Evolutionary conservation across 2,888 invertebrate species (phyloP), one percentile per base, ranked within the genome.

Genomic region (Phymatocera aterrima): DNA sequence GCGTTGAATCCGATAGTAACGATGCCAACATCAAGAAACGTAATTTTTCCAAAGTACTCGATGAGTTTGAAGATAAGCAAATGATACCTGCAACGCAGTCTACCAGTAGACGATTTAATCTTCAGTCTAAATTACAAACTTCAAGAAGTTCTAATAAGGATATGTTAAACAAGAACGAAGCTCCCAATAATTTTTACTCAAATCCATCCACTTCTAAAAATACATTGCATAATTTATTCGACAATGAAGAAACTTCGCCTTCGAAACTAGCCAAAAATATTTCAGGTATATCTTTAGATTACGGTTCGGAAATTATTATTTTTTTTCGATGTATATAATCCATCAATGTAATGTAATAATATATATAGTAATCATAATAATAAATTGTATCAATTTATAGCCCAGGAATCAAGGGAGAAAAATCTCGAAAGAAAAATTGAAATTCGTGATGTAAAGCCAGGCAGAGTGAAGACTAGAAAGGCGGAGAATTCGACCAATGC

Each of bases 1-100:
- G 51, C 3, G n/a, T 34, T 4, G 48, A 72, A 28, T 72, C 72
- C 3, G 48, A 72, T 34, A 72, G 72, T 34, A 72, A 31, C 10
- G 51, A 72, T n/a, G 8, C 6, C 21, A 43, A 12, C n/a, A 28
- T 21, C 6, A 43, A 28, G 18, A 46, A 12, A 68, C 40, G n/a
- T 28, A 6, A 68, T n/a, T 37, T 21, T 43, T 15, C 2, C 28
- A 68, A 43, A 5, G 46, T 46, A 48, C 51, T 72, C 18, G 72
- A 34, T 1, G 51, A 68, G 2, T 6, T 4, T n/a, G 6, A 18
- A 18, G 24, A 43, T 18, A 72, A 72, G 46, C 24, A 12, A 5
- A 51, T 34, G 18, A 18, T 34, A 21, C 34, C 43, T 68, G 37
- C 4, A 5, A 24, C 15, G 2, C 40, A 24, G 5, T 48, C 48